These are phyloP conservation scores for Ornithorhynchus anatinus DNA, from an alignment of 2,113 vertebrate genomes.

Conservation along the genomic window DNA sequence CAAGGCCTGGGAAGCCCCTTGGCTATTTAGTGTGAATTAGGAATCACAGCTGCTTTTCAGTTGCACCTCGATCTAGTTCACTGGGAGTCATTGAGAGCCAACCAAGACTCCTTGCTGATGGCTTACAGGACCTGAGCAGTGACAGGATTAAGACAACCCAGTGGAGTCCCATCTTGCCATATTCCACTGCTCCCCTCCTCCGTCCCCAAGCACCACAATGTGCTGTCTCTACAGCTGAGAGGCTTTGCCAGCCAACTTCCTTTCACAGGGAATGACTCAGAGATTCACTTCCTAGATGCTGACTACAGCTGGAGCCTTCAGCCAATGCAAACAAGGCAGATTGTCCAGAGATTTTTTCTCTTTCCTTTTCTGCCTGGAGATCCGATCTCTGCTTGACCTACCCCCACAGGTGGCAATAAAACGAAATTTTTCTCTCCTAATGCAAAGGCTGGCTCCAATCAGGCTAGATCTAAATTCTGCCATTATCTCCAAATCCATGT, in stretches of 20 bases:
- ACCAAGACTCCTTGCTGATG: no score
- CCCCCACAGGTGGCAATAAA: neutral
- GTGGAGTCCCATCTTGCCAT: no score
- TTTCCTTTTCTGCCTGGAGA: neutral
- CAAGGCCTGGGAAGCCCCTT: no score
- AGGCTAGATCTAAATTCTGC: no score
- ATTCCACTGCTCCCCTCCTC: neutral
- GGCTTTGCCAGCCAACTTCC: slow-evolving; percentile 5
- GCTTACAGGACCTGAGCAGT: no score
- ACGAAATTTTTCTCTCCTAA: slow-evolving; percentile 5
- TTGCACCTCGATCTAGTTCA: no score
- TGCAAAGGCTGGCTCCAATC: neutral
- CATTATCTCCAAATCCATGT: no score
- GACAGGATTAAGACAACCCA: no score
- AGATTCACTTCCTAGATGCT: slow-evolving; percentile 13
- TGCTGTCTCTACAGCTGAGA: slow-evolving; percentile 6
- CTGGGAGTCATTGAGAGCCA: no score
- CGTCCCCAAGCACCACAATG: neutral
- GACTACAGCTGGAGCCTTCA: neutral
- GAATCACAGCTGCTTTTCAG: no score
- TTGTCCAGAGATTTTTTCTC: slow-evolving; percentile 28
- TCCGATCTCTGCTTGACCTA: neutral
- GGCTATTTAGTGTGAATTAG: no score
- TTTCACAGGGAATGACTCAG: slow-evolving; percentile 1
- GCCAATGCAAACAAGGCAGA: slow-evolving; percentile 52